Evolutionary conservation across 2,888 invertebrate species (phyloP).

Genomic region (Poecilus cupreus): DNA sequence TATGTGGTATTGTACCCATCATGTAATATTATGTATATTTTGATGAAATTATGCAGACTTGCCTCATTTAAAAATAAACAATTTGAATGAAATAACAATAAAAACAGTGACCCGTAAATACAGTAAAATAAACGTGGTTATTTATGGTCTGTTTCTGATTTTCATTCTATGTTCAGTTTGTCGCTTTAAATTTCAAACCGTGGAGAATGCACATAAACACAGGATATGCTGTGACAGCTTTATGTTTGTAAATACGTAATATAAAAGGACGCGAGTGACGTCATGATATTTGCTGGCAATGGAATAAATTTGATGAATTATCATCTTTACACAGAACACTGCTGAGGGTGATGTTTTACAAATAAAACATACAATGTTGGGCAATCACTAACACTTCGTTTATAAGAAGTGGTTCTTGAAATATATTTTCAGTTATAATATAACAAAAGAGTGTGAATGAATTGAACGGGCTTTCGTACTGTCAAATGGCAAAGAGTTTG

Average conservation of each 20-base stretch:
- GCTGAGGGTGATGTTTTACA: not conserved
- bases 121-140: constrained; percentile 1
- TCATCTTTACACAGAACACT: not conserved
- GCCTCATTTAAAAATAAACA: constrained; percentile 8
- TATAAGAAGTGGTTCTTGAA: no score
- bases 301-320: constrained; percentile 4
- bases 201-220: constrained; percentile 18
- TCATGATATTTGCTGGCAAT: not conserved
- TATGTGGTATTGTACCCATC: no score
- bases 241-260: constrained; percentile 30
- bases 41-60: constrained; percentile 7
- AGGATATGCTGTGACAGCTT: constrained; percentile 16
- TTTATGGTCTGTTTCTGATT: not conserved
- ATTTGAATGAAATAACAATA: constrained; percentile 43
- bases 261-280: constrained; percentile 2
- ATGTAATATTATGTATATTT: no score
- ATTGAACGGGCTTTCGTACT: no score
- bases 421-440: no score
- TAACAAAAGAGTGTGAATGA: no score
- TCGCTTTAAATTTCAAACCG: not conserved
- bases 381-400: no score
- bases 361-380: not conserved
- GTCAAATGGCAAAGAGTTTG: no score
- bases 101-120: constrained; percentile 24
- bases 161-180: not conserved